Evolutionary conservation across 2,888 invertebrate genomes (phyloP), one percentile per base, ranked within the genome.

Genomic region (Tiliacea citrago): DNA sequence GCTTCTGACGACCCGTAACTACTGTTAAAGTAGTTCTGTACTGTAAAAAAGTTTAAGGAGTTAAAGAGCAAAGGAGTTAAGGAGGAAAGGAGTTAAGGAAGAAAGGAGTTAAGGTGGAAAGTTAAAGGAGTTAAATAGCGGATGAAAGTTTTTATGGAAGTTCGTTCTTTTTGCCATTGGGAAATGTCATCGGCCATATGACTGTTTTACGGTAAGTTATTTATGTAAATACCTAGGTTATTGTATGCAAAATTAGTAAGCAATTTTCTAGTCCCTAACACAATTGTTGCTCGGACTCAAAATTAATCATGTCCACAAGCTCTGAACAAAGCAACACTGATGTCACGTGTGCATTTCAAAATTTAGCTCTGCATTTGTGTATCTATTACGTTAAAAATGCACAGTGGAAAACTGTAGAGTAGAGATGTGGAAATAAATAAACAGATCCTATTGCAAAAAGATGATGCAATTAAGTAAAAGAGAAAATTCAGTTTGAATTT

Each of bases 301-400:
- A 77, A 81, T 81, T 13, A 77, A 77, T 81, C 66, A 81, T 73
- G 53, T 53, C 66, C 51, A 24, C 49, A 49, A 67, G 62, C 66
- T 70, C 35, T 71, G 51, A 76, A 62, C 62, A 73, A 53, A 76
- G 61, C 51, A 62, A 53, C 39, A 73, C 81, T 72, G 71, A 80
- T 60, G 47, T n/a, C 58, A 69, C 42, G 61, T 81, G 66, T 62
- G 49, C 53, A 53, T 69, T 81, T 81, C 61, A 61, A 71, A 77
- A 73, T 81, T 69, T 47, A 67, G 24, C 53, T 39, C 39, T 53
- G 55, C 39, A 66, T 81, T 80, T 69, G 53, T 68, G 67, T 63
- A 79, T 73, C 57, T 68, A 68, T 60, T 71, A 65, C 49, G 35
- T 16, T 45, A 49, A 58, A 75, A 75, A 68, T 68, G 24, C 18